Conservation (phyloP, 2,113 vertebrate species). For the Sminthopsis crassicaudata region DNA sequence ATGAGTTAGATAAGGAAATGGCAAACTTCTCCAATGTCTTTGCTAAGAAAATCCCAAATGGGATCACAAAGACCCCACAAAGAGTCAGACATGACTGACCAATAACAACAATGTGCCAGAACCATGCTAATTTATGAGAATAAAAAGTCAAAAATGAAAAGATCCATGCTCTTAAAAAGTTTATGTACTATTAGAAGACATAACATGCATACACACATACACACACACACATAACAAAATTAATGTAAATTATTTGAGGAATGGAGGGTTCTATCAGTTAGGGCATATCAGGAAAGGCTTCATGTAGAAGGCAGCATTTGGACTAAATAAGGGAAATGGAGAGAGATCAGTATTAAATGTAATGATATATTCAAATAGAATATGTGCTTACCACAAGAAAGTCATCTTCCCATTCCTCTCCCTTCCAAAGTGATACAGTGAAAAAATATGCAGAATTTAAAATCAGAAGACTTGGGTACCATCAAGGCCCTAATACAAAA, state of each 20-base stretch:
- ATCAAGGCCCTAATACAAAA: background rate
- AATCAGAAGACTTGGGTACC: background rate
- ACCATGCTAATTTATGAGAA: background rate
- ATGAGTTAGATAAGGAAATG: background rate
- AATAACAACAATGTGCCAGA: background rate
- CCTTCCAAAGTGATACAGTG: background rate
- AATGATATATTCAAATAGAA: background rate
- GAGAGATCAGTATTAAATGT: background rate
- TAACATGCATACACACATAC: background rate
- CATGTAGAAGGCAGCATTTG: background rate
- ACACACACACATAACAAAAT: background rate
- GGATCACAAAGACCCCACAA: background rate
- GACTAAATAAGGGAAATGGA: background rate
- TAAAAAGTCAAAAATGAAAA: background rate
- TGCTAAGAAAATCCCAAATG: background rate
- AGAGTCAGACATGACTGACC: background rate
- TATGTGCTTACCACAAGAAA: background rate
- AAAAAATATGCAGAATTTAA: background rate
- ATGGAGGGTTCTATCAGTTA: background rate
- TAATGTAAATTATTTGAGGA: background rate
- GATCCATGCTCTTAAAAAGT: background rate
- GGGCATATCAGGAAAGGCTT: background rate
- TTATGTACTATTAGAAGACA: background rate
- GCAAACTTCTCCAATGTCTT: background rate
- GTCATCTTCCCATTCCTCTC: background rate